phyloP scores from a whole-genome alignment of 1,140 invertebrate genomes.

The Trachymyrmex septentrionalis region DNA sequence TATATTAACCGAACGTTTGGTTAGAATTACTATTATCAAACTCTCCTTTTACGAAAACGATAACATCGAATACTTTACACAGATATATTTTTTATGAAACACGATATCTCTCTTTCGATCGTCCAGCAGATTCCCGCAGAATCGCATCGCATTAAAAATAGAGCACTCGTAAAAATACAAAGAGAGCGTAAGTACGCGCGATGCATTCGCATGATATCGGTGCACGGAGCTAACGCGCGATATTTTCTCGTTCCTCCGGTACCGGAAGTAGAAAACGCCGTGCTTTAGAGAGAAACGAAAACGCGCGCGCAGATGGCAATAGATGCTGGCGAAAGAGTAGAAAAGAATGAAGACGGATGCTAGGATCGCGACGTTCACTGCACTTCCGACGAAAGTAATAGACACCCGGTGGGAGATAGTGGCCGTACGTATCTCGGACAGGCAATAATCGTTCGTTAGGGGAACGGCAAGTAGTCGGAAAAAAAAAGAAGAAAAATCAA shows the following conservation, averaged over 20 bases:
- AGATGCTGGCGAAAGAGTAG: constrained; percentile 25
- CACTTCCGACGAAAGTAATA: constrained; percentile 27
- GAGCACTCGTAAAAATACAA: constrained; percentile 24
- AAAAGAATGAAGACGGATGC: constrained; percentile 52
- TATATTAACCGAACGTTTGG: no score
- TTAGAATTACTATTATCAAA: no score
- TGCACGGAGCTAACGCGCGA: background rate
- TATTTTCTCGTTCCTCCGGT: constrained; percentile 40
- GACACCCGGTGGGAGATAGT: constrained; percentile 15
- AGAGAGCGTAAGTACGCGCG: background rate
- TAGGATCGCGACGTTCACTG: constrained; percentile 27
- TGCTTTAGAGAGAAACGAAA: constrained; percentile 6
- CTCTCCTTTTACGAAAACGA: background rate
- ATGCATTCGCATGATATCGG: background rate
- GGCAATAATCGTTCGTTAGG: constrained; percentile 43
- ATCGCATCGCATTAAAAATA: background rate
- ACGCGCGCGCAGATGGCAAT: constrained; percentile 4
- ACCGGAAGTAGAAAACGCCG: background rate
- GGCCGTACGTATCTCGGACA: constrained; percentile 32
- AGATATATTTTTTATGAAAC: constrained; percentile 24
- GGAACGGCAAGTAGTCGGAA: constrained; percentile 16
- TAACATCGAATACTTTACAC: background rate
- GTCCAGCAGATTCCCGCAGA: background rate
- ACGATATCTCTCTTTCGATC: background rate
- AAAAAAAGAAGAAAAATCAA: constrained; percentile 18